Conservation (phyloP, 2,113 vertebrate genomes). For the Ciconia maguari region DNA sequence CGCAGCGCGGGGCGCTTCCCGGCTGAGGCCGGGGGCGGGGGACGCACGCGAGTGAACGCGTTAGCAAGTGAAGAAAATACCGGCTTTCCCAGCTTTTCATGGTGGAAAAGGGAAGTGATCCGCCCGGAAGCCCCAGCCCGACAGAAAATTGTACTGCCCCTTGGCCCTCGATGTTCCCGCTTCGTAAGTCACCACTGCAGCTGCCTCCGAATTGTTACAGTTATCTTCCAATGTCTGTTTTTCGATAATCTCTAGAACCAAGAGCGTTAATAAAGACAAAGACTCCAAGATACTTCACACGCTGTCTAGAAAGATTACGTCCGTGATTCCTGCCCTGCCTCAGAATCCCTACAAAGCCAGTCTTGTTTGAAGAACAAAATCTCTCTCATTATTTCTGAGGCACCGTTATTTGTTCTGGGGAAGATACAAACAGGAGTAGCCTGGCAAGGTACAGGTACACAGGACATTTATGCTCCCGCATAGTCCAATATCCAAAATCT, state of each 20-base stretch:
- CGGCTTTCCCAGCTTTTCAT: too few relatives aligned
- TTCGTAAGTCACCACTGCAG: fast-evolving
- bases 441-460: not conserved
- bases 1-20: not conserved
- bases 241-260: too few relatives aligned
- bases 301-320: fast-evolving
- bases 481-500: not conserved
- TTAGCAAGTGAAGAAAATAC: fast-evolving
- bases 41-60: fast-evolving
- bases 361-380: fast-evolving
- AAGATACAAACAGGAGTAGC: not conserved
- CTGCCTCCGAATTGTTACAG: fast-evolving
- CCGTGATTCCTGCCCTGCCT: not conserved
- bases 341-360: not conserved
- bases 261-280: not conserved
- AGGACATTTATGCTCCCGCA: not conserved
- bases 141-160: not conserved
- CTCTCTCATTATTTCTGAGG: fast-evolving
- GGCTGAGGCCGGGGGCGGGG: not conserved
- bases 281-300: fast-evolving
- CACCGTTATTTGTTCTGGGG: fast-evolving
- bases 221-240: too few relatives aligned
- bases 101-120: not conserved
- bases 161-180: fast-evolving
- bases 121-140: too few relatives aligned